Base-by-base conservation (phyloP, 2,113 vertebrate genomes). In the Heptranchias perlo region DNA sequence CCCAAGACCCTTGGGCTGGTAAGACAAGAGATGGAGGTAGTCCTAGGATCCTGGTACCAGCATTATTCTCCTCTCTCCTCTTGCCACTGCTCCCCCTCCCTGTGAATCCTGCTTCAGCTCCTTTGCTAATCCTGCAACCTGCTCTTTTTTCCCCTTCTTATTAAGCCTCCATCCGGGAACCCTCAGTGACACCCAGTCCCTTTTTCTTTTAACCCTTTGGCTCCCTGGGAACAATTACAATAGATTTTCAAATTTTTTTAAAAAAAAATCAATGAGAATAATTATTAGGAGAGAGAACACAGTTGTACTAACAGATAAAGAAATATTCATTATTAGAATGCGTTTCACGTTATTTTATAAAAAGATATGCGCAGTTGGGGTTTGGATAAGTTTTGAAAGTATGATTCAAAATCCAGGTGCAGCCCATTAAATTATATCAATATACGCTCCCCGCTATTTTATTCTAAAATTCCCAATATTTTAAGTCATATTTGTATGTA, bases 31-130 rank as follows among this genome's bases (percentile, higher is more conserved):
- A 95, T 96, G 95, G 61, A 96, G 96, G 96, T 94, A 64, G 84
- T 78, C 89, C 54, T 96, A 96, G 47, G 96, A 78, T 96, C 96
- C 96, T 96, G 96, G 96, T 96, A 96, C 96, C 96, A 96, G 96
- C 96, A 96, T 96, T 7, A 82, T 82, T 82, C 76, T 82, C 96
- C 6, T n/a, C 28, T 11, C 94, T 49, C 23, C 3, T 11, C 84
- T 67, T 91, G 67, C 52, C 96, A 89, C 96, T 96, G 95, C 95
- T 96, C 94, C 67, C 94, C 96, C 96, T 96, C 95, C 82, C 96
- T 96, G 95, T 95, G 82, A 95, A 95, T 96, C 84, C 96, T 92
- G 58, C 89, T 73, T 94, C 96, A 92, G 91, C 95, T 96, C 94
- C n/a, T 96, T n/a, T 35, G 73, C 76, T 96, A 87, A 94, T 96